Conservation (phyloP, 1,140 invertebrate species). For the Rhagoletis pomonella region DNA sequence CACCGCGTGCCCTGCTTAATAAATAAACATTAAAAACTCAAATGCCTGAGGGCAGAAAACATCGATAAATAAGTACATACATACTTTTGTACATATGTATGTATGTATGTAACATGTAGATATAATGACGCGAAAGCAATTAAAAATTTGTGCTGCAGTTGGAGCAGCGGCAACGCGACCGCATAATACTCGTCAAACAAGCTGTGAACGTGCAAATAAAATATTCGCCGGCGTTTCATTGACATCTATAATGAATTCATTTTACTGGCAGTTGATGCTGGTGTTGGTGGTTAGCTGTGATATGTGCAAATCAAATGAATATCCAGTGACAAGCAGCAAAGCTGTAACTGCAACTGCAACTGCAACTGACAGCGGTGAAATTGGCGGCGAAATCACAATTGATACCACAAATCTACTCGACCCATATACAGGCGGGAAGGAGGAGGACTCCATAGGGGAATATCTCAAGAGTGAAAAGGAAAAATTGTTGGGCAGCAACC, state of each 20-base stretch:
- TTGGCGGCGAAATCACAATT: background rate
- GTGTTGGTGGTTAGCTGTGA: constrained; percentile 41
- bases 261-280: constrained; percentile 25
- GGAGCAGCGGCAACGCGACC: background rate
- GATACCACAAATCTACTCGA: constrained; percentile 6
- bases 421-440: background rate
- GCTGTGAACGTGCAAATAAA: constrained; percentile 13
- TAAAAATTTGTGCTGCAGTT: background rate
- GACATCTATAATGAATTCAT: constrained; percentile 35
- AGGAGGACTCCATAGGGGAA: background rate
- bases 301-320: constrained; percentile 55
- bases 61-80: no score
- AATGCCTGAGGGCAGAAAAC: background rate
- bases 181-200: background rate
- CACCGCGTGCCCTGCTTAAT: background rate
- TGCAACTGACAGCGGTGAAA: background rate
- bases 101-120: background rate
- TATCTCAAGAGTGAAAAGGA: background rate
- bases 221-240: constrained; percentile 24
- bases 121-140: constrained; percentile 18
- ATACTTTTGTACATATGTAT: background rate
- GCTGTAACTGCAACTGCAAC: constrained; percentile 9
- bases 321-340: constrained; percentile 12
- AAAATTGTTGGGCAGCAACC: background rate
- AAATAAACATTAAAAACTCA: constrained; percentile 21